Conservation (phyloP, 64 coral and sea anemone species). For the Hydrozoanthus tunicans region DNA sequence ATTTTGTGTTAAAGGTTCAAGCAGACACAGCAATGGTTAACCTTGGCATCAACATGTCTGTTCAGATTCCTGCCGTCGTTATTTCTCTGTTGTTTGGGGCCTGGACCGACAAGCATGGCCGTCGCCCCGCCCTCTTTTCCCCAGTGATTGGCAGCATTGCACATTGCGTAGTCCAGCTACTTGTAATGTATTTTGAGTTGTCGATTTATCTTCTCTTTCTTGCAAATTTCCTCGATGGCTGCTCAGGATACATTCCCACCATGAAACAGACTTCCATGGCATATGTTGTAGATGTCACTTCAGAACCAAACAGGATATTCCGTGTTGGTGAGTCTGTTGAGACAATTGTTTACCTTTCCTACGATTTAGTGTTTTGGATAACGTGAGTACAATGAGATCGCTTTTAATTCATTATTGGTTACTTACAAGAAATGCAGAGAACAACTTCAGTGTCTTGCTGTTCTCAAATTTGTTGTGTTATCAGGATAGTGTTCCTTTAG, state of each 20-base stretch:
- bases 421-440: neutral
- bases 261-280: constrained; percentile 15
- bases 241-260: constrained; percentile 6
- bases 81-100: constrained; percentile 9
- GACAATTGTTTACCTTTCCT: too few species aligned
- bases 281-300: constrained; percentile 2
- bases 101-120: neutral
- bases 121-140: neutral
- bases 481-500: too few species aligned
- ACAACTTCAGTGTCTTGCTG: too few species aligned
- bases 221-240: constrained; percentile 3
- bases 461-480: too few species aligned
- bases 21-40: neutral
- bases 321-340: neutral
- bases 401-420: too few species aligned
- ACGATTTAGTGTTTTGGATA: too few species aligned
- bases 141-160: neutral
- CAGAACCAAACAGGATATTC: neutral
- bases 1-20: neutral
- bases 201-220: constrained; percentile 1
- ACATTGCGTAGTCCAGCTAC: neutral
- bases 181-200: neutral
- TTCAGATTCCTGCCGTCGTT: constrained; percentile 3
- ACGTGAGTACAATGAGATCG: too few species aligned
- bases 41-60: neutral